phyloP scores from a whole-genome alignment of 2,113 vertebrate species.

The Pleuronectes platessa region DNA sequence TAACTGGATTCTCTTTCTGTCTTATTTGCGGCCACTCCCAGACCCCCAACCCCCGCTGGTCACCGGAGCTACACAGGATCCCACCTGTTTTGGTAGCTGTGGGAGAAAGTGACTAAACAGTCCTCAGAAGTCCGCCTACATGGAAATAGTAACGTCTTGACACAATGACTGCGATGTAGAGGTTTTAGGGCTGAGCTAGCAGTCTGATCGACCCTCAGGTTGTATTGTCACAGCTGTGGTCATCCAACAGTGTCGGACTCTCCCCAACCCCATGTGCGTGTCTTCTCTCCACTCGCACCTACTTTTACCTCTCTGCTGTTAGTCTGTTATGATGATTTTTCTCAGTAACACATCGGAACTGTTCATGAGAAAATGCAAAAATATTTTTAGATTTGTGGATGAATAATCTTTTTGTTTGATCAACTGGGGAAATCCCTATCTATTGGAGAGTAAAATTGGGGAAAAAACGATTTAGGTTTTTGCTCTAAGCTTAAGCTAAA shows the following conservation, averaged over 20 bases:
- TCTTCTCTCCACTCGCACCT: constrained; percentile 12
- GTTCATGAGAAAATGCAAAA: background rate
- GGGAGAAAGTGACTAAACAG: constrained; percentile 62
- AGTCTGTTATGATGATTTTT: background rate
- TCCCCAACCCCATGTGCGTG: constrained; percentile 10
- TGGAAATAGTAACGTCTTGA: constrained; percentile 38
- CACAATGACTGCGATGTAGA: constrained; percentile 22
- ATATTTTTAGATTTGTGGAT: background rate
- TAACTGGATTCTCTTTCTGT: constrained; percentile 53
- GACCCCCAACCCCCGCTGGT: constrained; percentile 3
- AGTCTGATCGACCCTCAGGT: constrained; percentile 43
- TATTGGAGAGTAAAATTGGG: no score
- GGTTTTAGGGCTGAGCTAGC: constrained; percentile 54
- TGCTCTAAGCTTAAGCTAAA: constrained; percentile 2
- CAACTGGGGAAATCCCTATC: constrained; percentile 28
- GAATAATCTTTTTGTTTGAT: constrained; percentile 42
- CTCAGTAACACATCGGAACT: constrained; percentile 1
- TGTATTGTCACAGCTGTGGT: constrained; percentile 76
- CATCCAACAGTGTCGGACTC: constrained; percentile 24
- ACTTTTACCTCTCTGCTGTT: constrained; percentile 22
- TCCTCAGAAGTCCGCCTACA: constrained; percentile 27
- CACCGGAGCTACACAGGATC: constrained; percentile 27
- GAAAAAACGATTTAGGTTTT: background rate
- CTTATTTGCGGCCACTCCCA: background rate
- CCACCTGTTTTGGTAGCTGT: constrained; percentile 63